A percentile compares a stretch with the other conserved stretches of the same genome.
Conservation (phyloP, 2,888 invertebrate genomes). For the Chrysina gloriosa region DNA sequence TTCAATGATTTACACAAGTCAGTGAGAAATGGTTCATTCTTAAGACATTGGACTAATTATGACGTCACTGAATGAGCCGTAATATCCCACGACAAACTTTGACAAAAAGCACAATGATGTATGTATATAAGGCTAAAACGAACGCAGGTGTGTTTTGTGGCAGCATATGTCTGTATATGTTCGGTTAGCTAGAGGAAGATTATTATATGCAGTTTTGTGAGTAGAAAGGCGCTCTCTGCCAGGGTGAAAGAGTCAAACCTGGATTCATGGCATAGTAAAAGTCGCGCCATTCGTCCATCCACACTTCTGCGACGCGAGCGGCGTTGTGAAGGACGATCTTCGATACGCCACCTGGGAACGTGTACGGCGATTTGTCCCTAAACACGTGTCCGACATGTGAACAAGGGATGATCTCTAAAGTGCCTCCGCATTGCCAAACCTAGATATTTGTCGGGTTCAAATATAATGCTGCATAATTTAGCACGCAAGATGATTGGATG, state of each 20-base stretch:
- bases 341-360: constrained; percentile 98
- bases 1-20: no score
- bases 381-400: constrained; percentile 98
- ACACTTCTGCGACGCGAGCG: constrained; percentile 97
- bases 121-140: not conserved
- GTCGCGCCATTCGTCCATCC: constrained; percentile 99
- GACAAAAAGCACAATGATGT: no score
- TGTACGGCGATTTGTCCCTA: constrained; percentile 97
- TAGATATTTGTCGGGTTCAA: constrained; percentile 58
- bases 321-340: constrained; percentile 98
- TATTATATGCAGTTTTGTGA: constrained; percentile 7
- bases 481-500: not conserved
- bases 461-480: not conserved
- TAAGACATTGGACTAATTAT: no score
- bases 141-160: not conserved
- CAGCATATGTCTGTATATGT: not conserved
- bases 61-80: no score
- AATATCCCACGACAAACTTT: no score
- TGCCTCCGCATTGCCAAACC: constrained; percentile 98
- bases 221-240: constrained; percentile 4
- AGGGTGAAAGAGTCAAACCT: constrained; percentile 39
- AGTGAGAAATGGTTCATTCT: no score
- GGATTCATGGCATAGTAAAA: constrained; percentile 96
- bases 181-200: not conserved
- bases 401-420: constrained; percentile 94